Conservation (phyloP, 2,113 vertebrate genomes). For the Clupea harengus region DNA sequence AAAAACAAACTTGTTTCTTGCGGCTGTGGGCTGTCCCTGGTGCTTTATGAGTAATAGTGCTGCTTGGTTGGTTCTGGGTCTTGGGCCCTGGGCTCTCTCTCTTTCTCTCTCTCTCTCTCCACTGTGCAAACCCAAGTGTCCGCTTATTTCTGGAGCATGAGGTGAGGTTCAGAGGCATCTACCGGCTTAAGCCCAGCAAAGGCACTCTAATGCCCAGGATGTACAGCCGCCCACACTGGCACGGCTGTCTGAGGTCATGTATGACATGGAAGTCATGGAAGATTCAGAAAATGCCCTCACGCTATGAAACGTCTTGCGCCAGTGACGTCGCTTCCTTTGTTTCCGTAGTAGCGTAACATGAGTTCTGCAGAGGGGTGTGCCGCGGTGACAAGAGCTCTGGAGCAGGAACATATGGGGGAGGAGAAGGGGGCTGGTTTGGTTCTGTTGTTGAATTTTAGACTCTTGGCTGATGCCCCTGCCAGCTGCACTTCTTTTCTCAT, state of each 20-base stretch:
- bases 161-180: neutral
- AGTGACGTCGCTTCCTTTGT: too few species aligned
- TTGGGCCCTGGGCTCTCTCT: neutral
- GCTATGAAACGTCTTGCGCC: too few species aligned
- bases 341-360: too few species aligned
- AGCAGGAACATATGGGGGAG: neutral
- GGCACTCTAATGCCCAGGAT: neutral
- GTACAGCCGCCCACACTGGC: too few species aligned
- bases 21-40: neutral
- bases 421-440: neutral
- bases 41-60: neutral
- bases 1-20: neutral
- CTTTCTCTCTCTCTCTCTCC: neutral
- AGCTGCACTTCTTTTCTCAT: too few species aligned
- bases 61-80: neutral
- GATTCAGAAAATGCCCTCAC: too few species aligned
- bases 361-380: neutral
- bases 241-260: too few species aligned
- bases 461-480: too few species aligned
- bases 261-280: too few species aligned
- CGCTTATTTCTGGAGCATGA: neutral
- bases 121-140: neutral
- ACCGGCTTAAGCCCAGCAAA: neutral
- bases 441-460: neutral
- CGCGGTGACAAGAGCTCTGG: neutral